Evolutionary conservation across 2,888 invertebrate species (phyloP), one percentile per base, ranked within the genome.

Genomic region (Limenitis camilla): DNA sequence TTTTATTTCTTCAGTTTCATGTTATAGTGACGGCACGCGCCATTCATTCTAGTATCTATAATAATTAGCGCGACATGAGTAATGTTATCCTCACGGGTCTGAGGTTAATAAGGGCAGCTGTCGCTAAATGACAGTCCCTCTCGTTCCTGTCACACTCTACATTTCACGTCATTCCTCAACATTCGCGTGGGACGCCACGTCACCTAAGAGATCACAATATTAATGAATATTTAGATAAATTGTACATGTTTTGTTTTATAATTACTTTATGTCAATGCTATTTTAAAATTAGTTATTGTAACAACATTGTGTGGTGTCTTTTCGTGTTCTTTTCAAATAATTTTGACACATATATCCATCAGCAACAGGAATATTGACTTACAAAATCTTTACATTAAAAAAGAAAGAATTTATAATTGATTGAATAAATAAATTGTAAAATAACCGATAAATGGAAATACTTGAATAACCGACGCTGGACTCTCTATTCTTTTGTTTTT

Each of bases 61-160:
- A 75, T 78, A 82, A 85, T 85, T 83, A 82, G 82, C 68, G 55
- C 56, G 59, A 55, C 68, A 65, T 81, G 83, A 84, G 68, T 78
- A 73, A 83, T 78, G 76, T 29, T 33, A 69, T 62, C 65, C 67
- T 67, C 71, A 69, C 74, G 67, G 61, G 69, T 66, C 68, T 77
- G 74, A 63, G 83, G 82, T 82, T 81, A 82, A 82, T 74, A 74
- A 75, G 81, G 81, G 72, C 80, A 78, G 75, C 73, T 79, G 74
- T 56, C 49, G 35, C 11, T 30, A 19, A 38, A 32, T 40, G 53
- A 49, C 48, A 42, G 33, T 30, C 39, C 29, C 39, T 10, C 48
- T 8, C 73, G 72, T 6, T 71, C 55, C 77, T 74, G 71, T 75
- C 77, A 75, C 69, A 35, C 35, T 33, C 19, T 39, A 31, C 6